Evolutionary conservation across 1,140 invertebrate genomes (phyloP), one percentile per base, ranked within the genome.

Genomic region (Diabrotica virgifera): DNA sequence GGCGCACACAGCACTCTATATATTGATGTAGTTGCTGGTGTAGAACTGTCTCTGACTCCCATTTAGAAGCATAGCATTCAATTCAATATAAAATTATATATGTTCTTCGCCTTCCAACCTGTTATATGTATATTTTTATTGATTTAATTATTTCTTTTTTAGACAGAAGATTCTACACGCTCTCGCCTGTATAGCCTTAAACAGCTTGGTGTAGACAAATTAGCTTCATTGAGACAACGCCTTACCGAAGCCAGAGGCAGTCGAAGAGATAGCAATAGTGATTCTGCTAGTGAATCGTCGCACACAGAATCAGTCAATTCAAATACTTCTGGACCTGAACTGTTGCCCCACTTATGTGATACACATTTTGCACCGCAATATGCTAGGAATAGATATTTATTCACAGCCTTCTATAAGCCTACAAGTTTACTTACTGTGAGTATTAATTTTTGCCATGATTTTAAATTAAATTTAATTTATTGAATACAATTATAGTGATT

Each of bases 151-250:
- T 24, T 7, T n/a, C n/a, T 0, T 59, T 50, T 59, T 51, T 13
- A 59, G 51, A 52, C 77, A 37, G 81, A 81, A 53, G 78, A 80
- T 14, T 69, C 72, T 6, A 65, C 66, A 8, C 70, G 62, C 56
- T 86, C 87, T 13, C 79, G 86, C 55, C 76, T 89, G 2, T 82
- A 85, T 68, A 86, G 84, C 62, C 78, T 89, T 1, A 88, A 87
- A 70, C 86, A 87, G 70, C 74, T 89, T 50, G 87, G 87, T 5
- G 84, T 86, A 0, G 87, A 89, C 67, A 89, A 89, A 73, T 76
- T 90, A 50, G 82, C 83, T 37, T 84, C 82, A 58, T 78, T 90
- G 4, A 86, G 83, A 71, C 86, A 87, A 75, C 85, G 88, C 51
- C 73, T 90, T n/a, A 24, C 63, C 10, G 85, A 87, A 62, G 70